A percentile compares a stretch with the other conserved stretches of the same genome.
Evolutionary conservation across 2,888 invertebrate genomes (phyloP).

Genomic region (Tortricodes alternella): DNA sequence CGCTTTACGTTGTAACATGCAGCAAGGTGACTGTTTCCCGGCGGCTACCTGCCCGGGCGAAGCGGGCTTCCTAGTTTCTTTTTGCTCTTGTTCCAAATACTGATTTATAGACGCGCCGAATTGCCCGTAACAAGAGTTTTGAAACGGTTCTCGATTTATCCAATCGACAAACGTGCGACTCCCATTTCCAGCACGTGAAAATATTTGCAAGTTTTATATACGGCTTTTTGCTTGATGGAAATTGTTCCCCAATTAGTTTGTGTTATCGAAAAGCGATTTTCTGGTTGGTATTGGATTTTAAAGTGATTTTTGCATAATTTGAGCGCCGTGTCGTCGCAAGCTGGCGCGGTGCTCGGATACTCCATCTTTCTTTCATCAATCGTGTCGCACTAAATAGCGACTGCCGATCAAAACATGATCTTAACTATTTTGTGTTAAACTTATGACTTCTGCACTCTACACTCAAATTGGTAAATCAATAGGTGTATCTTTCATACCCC

Average conservation of each 20-base stretch:
- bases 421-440: not conserved
- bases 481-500: too few species aligned
- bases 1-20: not conserved
- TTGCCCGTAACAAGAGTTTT: conserved; percentile 29
- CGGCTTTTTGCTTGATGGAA: not conserved
- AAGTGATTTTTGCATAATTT: conserved; percentile 25
- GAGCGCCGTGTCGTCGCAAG: conserved; percentile 13
- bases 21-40: conserved; percentile 6
- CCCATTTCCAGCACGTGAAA: conserved; percentile 9
- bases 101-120: conserved; percentile 28
- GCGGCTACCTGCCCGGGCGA: conserved; percentile 1
- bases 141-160: conserved; percentile 20
- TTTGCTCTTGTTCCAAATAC: conserved; percentile 25
- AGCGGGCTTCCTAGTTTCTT: too few species aligned
- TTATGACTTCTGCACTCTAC: too few species aligned
- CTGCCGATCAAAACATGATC: not conserved
- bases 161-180: conserved; percentile 21
- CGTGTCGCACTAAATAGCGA: conserved; percentile 14
- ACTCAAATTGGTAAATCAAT: too few species aligned
- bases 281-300: conserved; percentile 14
- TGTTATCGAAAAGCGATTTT: conserved; percentile 5
- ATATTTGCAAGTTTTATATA: not conserved
- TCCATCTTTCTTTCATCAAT: conserved; percentile 23
- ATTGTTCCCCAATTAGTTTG: conserved; percentile 1
- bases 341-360: conserved; percentile 1